Percentiles rank a stretch among this genome's conserved stretches.
phyloP scores from a whole-genome alignment of 2,888 invertebrate genomes.

The Dryocosmus kuriphilus region DNA sequence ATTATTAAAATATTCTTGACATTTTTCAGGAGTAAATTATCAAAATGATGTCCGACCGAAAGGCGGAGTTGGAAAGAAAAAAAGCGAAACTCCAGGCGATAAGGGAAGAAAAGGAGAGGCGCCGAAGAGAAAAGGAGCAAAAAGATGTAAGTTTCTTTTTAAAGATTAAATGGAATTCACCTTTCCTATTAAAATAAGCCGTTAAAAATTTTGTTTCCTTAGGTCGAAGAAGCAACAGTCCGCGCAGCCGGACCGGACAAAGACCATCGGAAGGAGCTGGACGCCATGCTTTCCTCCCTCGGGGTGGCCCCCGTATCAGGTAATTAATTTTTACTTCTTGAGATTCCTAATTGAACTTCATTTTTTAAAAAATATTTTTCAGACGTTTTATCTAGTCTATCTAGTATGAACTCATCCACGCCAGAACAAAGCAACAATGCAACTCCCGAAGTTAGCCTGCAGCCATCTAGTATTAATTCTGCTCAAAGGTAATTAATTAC shows the following conservation, averaged over 20 bases:
- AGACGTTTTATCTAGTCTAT: conserved; percentile 90
- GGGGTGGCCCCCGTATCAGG: conserved; percentile 92
- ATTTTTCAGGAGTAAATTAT: conserved; percentile 40
- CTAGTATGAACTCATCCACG: conserved; percentile 88
- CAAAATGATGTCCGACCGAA: conserved; percentile 88
- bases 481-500: conserved; percentile 74
- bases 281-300: conserved; percentile 91
- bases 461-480: conserved; percentile 82
- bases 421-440: conserved; percentile 89
- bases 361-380: conserved; percentile 51
- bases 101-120: conserved; percentile 92
- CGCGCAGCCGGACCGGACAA: conserved; percentile 77
- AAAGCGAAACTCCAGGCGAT: conserved; percentile 94
- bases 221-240: conserved; percentile 78
- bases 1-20: background rate
- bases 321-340: conserved; percentile 56
- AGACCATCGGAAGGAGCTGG: conserved; percentile 84
- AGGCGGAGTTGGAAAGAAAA: conserved; percentile 95
- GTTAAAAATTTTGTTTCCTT: background rate
- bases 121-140: conserved; percentile 90
- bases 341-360: conserved; percentile 16
- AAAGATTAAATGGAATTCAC: conserved; percentile 58
- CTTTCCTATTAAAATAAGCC: no score
- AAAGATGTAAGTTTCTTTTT: conserved; percentile 85
- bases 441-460: conserved; percentile 89